Percentiles rank a stretch among this genome's conserved stretches.
Evolutionary conservation across 1,140 invertebrate species (phyloP).

Genomic region (Scaptomyza graminum): DNA sequence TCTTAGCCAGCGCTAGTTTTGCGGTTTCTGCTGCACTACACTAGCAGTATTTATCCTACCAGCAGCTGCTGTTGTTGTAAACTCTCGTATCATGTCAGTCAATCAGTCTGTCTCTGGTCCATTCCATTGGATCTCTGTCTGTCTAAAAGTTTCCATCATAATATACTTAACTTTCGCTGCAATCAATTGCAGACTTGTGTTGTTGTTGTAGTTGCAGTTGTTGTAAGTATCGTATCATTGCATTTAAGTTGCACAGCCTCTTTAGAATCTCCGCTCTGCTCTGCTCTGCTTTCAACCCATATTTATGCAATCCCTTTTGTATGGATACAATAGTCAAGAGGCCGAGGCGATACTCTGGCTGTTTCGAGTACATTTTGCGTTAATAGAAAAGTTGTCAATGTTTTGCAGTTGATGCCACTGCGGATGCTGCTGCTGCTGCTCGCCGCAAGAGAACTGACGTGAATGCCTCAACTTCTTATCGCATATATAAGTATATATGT

Average conservation of each 20-base stretch:
- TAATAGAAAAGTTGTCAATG: slow-evolving; percentile 81
- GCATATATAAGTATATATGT: background rate
- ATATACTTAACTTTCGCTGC: slow-evolving; percentile 82
- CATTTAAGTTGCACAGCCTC: slow-evolving; percentile 64
- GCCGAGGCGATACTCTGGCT: slow-evolving; percentile 3
- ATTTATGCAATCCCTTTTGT: slow-evolving; percentile 67
- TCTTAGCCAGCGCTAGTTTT: slow-evolving; percentile 13
- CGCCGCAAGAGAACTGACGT: no score
- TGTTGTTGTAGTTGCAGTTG: slow-evolving; percentile 30
- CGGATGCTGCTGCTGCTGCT: slow-evolving; percentile 16
- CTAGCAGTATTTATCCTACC: slow-evolving; percentile 15
- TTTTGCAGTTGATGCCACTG: slow-evolving; percentile 42
- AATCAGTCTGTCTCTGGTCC: slow-evolving; percentile 32
- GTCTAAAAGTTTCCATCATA: slow-evolving; percentile 78
- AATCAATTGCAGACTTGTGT: slow-evolving; percentile 72
- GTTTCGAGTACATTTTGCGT: slow-evolving; percentile 41
- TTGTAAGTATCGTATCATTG: slow-evolving; percentile 66
- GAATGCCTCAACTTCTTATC: slow-evolving; percentile 33
- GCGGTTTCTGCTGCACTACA: slow-evolving; percentile 12
- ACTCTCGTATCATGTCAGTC: slow-evolving; percentile 65
- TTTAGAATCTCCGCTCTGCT: slow-evolving; percentile 19
- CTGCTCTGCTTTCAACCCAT: slow-evolving; percentile 18
- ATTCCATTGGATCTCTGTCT: slow-evolving; percentile 32
- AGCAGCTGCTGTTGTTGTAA: slow-evolving; percentile 19
- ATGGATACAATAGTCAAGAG: slow-evolving; percentile 60